Conservation (phyloP, 2,888 invertebrate genomes). For the Charanyca ferruginea region DNA sequence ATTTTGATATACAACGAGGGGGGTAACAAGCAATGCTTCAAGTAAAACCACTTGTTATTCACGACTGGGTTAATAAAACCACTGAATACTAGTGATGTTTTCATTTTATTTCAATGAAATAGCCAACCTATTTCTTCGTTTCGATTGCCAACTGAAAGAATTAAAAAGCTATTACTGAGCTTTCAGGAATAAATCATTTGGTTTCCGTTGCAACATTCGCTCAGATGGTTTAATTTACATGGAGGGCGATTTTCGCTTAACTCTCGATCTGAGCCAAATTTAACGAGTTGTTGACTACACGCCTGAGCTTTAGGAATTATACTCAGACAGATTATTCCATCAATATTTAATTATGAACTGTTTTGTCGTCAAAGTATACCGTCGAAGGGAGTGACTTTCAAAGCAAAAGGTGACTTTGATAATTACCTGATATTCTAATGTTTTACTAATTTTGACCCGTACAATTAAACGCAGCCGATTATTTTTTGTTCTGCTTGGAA, state of each 20-base stretch:
- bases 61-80: slow-evolving; percentile 1
- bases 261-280: slow-evolving; percentile 69
- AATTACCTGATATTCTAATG: too few relatives aligned
- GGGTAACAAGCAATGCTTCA: not conserved
- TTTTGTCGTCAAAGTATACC: slow-evolving; percentile 5
- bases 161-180: slow-evolving; percentile 77
- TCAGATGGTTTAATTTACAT: slow-evolving; percentile 80
- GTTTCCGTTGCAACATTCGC: slow-evolving; percentile 75
- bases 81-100: slow-evolving; percentile 13
- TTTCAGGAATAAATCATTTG: slow-evolving; percentile 77
- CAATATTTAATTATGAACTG: slow-evolving; percentile 43
- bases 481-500: too few relatives aligned
- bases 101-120: slow-evolving; percentile 18
- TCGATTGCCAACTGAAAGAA: slow-evolving; percentile 72
- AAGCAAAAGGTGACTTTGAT: too few relatives aligned
- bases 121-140: slow-evolving; percentile 63
- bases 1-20: slow-evolving; percentile 11
- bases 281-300: slow-evolving; percentile 69
- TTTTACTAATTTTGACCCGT: too few relatives aligned
- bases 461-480: too few relatives aligned
- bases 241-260: slow-evolving; percentile 73
- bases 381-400: too few relatives aligned
- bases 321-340: slow-evolving; percentile 45
- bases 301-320: slow-evolving; percentile 46
- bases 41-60: slow-evolving; percentile 12